Base-by-base conservation (phyloP, 2,888 invertebrate genomes). In the Ophonus ardosiacus region DNA sequence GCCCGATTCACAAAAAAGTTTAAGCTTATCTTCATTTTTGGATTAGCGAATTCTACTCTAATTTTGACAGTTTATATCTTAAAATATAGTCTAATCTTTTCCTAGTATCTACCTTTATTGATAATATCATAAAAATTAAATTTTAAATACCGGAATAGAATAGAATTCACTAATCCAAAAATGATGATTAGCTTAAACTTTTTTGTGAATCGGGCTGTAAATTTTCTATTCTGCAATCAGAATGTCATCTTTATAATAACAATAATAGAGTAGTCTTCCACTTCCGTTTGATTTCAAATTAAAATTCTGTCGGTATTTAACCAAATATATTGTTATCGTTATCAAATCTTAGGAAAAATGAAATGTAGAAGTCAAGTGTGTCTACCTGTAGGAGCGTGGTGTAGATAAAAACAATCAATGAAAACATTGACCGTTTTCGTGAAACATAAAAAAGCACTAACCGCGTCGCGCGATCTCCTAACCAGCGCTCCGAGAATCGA, bases 371-470 rank as follows among this genome's bases (percentile, higher is more conserved):
- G 71, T 43, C 71, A 43, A 74, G 7, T 21, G 13, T 13, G 63
- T 21, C 31, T 68, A 31, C 68, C 68, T 31, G 68, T 43, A 74
- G 71, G 17, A 40, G 43, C 71, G 21, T 43, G 61, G 24, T 40
- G 31, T 15, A 79, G 79, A 79, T 79, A 79, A 79, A 78, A 79
- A 79, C 61, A 61, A 79, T 79, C 79, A 79, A 79, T 79, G 79
- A 79, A 79, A 79, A 79, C 79, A 79, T 59, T 78, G 56, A 24
- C 21, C 21, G 78, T 78, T 61, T 61, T 61, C 79, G 79, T 59
- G 31, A 79, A 79, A 79, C 79, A 79, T 79, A 79, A 79, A 79
- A 79, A 79, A 61, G 79, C 79, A 79, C 79, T 79, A 61, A 59
- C 21, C 61, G 71, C 17, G 18, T 15, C 17, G 68, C 31, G 38